phyloP scores from a whole-genome alignment of 2,113 vertebrate genomes.

The Mirounga angustirostris region DNA sequence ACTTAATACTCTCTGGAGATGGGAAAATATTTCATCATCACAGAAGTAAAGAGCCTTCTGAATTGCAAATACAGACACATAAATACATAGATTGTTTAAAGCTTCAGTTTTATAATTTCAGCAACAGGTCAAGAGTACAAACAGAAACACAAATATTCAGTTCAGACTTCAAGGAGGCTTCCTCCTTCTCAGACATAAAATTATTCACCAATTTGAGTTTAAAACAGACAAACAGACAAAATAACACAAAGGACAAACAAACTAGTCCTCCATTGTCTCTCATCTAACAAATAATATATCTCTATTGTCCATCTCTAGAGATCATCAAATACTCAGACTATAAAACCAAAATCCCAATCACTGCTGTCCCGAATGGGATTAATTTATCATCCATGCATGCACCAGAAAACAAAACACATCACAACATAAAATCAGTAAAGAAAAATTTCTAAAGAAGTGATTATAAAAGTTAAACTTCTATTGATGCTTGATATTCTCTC shows the following conservation, averaged over 20 bases:
- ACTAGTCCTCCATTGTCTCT: background rate
- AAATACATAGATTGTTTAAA: background rate
- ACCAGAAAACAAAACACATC: background rate
- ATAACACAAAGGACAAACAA: background rate
- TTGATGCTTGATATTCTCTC: background rate
- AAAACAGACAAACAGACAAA: background rate
- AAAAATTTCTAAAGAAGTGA: background rate
- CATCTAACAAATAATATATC: background rate
- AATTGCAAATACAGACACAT: background rate
- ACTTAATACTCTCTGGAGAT: background rate
- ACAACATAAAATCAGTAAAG: background rate
- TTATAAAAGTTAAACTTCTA: background rate
- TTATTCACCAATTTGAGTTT: background rate
- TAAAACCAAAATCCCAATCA: background rate
- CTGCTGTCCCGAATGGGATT: background rate
- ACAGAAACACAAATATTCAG: background rate
- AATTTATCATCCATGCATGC: too few relatives aligned
- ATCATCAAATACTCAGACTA: background rate
- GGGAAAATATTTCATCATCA: background rate
- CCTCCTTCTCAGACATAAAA: background rate
- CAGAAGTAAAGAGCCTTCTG: background rate
- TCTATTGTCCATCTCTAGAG: background rate
- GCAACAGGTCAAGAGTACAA: background rate
- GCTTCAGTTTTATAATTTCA: background rate
- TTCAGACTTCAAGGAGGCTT: background rate